These are phyloP conservation scores for human DNA, from an alignment of 2,113 vertebrate species.

Conservation along the genomic window DNA sequence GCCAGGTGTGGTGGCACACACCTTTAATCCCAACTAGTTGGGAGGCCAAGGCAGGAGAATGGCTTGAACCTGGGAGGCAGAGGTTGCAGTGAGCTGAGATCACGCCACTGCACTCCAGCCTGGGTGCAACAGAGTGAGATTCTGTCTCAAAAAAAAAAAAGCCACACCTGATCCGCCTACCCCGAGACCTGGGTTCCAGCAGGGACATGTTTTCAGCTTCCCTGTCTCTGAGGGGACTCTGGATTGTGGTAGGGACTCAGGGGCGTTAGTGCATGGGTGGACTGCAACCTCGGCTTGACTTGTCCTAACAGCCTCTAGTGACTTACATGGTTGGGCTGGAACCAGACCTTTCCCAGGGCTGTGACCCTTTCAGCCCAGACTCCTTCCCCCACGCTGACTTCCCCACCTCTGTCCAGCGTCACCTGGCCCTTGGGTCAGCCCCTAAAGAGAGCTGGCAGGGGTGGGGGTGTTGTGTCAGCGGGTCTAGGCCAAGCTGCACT, in stretches of 20 bases:
- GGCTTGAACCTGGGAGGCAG: neutral
- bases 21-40: too few relatives aligned
- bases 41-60: too few relatives aligned
- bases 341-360: neutral
- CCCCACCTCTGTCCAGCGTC: neutral
- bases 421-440: neutral
- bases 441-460: too few relatives aligned
- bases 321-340: neutral
- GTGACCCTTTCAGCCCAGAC: neutral
- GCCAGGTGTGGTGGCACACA: neutral
- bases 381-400: neutral
- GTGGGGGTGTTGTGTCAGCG: neutral
- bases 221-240: neutral
- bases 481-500: neutral
- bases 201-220: accelerated
- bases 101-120: neutral
- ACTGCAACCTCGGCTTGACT: neutral
- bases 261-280: too few relatives aligned
- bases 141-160: neutral
- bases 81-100: neutral
- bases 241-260: accelerated
- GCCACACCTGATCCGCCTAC: neutral
- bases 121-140: neutral
- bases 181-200: neutral
- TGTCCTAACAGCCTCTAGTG: neutral